Evolutionary conservation across 2,797 vertebrate genomes (phyloP).

Genomic region (Morelia viridis): DNA sequence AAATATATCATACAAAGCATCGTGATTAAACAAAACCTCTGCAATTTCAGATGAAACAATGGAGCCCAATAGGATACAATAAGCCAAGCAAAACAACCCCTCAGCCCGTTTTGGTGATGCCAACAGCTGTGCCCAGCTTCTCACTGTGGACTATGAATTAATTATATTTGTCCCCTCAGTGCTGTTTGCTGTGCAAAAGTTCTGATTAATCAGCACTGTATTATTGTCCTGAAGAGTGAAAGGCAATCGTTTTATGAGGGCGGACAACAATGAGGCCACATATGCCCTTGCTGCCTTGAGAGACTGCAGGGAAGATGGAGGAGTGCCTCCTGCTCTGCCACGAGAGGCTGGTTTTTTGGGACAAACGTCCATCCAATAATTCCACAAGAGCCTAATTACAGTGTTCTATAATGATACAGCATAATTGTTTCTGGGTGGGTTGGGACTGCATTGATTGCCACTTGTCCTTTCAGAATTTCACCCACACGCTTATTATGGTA

Average conservation of each 20-base stretch:
- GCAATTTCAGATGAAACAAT: constrained; percentile 9
- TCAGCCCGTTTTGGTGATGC: neutral
- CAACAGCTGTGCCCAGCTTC: neutral
- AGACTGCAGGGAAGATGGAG: neutral
- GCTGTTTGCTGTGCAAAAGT: neutral
- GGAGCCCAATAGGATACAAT: neutral
- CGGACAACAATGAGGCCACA: neutral
- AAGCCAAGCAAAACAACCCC: constrained; percentile 30
- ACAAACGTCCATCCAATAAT: constrained; percentile 8
- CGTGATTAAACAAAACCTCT: constrained; percentile 5
- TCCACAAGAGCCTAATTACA: neutral
- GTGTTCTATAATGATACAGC: constrained; percentile 45
- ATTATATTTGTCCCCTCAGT: constrained; percentile 23
- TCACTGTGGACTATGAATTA: neutral
- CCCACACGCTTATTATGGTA: constrained; percentile 36
- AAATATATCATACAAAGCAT: neutral
- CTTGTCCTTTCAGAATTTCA: constrained; percentile 57
- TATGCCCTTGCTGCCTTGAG: neutral
- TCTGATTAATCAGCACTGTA: neutral
- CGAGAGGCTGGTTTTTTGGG: neutral
- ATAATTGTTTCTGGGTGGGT: constrained; percentile 43
- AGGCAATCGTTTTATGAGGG: fast-evolving
- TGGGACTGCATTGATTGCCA: constrained; percentile 48
- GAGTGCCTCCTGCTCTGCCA: neutral
- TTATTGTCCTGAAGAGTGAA: neutral